Evolutionary conservation across 2,888 invertebrate species (phyloP).

Genomic region (Heliconius ismenius): DNA sequence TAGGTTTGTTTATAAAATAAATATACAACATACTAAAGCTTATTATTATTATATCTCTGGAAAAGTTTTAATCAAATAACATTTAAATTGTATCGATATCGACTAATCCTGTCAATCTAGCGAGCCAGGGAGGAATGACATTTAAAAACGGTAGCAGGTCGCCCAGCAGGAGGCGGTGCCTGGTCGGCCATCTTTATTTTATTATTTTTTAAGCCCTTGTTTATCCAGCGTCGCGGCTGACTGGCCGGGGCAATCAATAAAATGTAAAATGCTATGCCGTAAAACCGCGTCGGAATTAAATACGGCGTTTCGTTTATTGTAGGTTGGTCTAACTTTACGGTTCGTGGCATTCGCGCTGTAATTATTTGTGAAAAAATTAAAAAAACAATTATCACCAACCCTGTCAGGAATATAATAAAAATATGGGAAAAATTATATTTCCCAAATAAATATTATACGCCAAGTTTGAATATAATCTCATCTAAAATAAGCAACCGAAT

Average conservation of each 20-base stretch:
- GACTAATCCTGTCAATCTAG: slow-evolving; percentile 43
- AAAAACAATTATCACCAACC: neutral
- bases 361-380: slow-evolving; percentile 37
- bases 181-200: slow-evolving; percentile 74
- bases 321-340: slow-evolving; percentile 36
- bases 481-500: slow-evolving; percentile 41
- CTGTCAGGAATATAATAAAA: neutral
- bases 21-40: no score
- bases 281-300: slow-evolving; percentile 74
- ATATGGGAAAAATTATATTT: neutral
- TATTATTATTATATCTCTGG: no score
- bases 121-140: slow-evolving; percentile 69
- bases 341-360: slow-evolving; percentile 33
- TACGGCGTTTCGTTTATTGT: slow-evolving; percentile 55
- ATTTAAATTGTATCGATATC: slow-evolving; percentile 50
- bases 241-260: slow-evolving; percentile 77
- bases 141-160: slow-evolving; percentile 76
- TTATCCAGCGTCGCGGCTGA: slow-evolving; percentile 78
- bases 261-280: slow-evolving; percentile 74
- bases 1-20: no score
- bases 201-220: slow-evolving; percentile 75
- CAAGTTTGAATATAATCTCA: slow-evolving; percentile 1
- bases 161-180: slow-evolving; percentile 76
- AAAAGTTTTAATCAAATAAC: neutral
- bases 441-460: neutral